phyloP scores from a whole-genome alignment of 2,888 invertebrate species.

The Nomada lathburiana region DNA sequence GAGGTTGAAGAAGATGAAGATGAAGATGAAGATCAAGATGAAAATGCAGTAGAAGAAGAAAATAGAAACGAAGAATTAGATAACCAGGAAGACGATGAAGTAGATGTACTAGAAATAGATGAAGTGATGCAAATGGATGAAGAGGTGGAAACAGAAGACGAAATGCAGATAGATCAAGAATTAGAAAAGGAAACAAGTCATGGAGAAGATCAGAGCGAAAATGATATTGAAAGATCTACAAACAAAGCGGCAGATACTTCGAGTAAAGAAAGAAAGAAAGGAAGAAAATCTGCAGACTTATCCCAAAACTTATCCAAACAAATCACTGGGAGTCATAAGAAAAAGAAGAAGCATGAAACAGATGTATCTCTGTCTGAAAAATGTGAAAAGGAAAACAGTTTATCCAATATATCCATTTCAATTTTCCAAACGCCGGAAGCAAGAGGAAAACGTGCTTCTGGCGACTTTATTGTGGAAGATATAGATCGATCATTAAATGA shows the following conservation, averaged over 20 bases:
- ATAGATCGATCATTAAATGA: conserved; percentile 22
- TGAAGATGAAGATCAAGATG: conserved; percentile 33
- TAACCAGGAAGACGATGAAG: background rate
- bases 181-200: background rate
- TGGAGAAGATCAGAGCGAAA: background rate
- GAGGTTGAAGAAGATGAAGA: conserved; percentile 60
- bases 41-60: conserved; percentile 14
- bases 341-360: background rate
- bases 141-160: background rate
- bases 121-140: background rate
- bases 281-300: background rate
- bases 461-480: conserved; percentile 4
- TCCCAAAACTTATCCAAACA: background rate
- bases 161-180: conserved; percentile 2
- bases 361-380: background rate
- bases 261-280: conserved; percentile 9
- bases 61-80: conserved; percentile 13
- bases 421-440: background rate
- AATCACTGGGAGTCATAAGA: background rate
- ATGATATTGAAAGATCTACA: background rate
- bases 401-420: background rate
- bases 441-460: conserved; percentile 1
- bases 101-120: conserved; percentile 10
- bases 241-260: conserved; percentile 11
- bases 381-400: conserved; percentile 15